These are phyloP conservation scores for Scolopax mira DNA, from an alignment of 2,113 vertebrate genomes.

Conservation along the genomic window DNA sequence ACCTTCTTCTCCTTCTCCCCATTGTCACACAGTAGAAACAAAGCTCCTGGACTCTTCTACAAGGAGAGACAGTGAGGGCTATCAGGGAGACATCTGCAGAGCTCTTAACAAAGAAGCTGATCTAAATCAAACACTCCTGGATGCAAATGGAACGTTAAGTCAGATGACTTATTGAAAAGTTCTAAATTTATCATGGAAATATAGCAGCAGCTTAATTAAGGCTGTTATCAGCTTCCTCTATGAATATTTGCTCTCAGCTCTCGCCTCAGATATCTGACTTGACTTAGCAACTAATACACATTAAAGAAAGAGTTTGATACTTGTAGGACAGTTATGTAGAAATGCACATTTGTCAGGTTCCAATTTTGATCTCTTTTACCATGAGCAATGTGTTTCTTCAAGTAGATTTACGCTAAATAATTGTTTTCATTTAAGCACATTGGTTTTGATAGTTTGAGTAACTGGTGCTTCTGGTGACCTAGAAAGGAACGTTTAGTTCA, in stretches of 20 bases:
- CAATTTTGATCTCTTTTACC: background rate
- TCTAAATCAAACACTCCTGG: background rate
- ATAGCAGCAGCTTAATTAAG: slow-evolving; percentile 31
- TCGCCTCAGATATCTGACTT: background rate
- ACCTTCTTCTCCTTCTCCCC: background rate
- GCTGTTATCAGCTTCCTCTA: background rate
- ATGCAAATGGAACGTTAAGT: background rate
- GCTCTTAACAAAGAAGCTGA: background rate
- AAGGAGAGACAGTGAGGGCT: background rate
- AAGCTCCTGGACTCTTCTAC: background rate
- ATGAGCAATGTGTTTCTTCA: background rate
- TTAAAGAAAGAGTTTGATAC: background rate
- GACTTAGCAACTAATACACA: background rate
- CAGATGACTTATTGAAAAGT: background rate
- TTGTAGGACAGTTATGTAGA: background rate
- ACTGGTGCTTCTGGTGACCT: background rate
- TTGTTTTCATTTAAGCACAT: background rate
- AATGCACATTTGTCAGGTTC: background rate
- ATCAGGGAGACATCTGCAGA: background rate
- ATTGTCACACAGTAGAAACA: background rate
- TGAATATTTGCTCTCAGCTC: slow-evolving; percentile 19
- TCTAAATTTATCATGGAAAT: slow-evolving; percentile 30
- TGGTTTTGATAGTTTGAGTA: background rate
- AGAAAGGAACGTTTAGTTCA: background rate
- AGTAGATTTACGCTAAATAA: background rate